phyloP scores from a whole-genome alignment of 2,797 vertebrate genomes.

The Pangasius larnaudii region DNA sequence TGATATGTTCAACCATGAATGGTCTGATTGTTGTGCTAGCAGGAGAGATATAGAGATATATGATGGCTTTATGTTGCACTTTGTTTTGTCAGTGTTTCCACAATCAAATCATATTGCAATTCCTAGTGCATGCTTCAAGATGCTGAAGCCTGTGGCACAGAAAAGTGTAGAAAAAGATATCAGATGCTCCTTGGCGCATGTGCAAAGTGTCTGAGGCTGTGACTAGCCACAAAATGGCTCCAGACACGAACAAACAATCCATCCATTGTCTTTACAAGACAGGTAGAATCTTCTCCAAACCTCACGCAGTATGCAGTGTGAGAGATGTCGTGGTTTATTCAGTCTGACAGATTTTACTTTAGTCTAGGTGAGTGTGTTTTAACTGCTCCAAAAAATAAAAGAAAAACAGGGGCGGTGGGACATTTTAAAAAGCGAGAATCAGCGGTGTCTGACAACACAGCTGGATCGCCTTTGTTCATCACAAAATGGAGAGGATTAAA shows the following conservation, averaged over 20 bases:
- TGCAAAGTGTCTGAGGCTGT: not conserved
- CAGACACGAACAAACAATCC: not conserved
- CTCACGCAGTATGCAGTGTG: conserved; percentile 54
- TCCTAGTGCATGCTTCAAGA: not conserved
- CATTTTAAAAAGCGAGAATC: conserved; percentile 55
- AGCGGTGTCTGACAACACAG: conserved; percentile 69
- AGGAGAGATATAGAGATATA: not conserved
- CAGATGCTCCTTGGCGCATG: not conserved
- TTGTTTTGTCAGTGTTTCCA: not conserved
- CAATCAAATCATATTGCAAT: not conserved
- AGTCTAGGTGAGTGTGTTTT: conserved; percentile 55
- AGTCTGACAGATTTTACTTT: conserved; percentile 72
- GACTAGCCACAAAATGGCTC: not conserved
- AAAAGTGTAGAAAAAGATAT: not conserved
- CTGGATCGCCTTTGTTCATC: conserved; percentile 65
- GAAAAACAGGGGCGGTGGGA: not conserved
- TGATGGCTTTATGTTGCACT: not conserved
- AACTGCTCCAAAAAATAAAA: conserved; percentile 49
- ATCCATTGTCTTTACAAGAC: not conserved
- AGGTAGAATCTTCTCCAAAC: conserved; percentile 29
- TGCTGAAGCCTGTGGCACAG: not conserved
- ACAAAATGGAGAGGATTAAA: conserved; percentile 44
- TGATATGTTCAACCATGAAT: not conserved
- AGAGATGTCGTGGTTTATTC: conserved; percentile 73
- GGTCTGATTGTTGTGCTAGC: not conserved